Conservation (phyloP, 2,113 vertebrate genomes). For the Arvicanthis niloticus region DNA sequence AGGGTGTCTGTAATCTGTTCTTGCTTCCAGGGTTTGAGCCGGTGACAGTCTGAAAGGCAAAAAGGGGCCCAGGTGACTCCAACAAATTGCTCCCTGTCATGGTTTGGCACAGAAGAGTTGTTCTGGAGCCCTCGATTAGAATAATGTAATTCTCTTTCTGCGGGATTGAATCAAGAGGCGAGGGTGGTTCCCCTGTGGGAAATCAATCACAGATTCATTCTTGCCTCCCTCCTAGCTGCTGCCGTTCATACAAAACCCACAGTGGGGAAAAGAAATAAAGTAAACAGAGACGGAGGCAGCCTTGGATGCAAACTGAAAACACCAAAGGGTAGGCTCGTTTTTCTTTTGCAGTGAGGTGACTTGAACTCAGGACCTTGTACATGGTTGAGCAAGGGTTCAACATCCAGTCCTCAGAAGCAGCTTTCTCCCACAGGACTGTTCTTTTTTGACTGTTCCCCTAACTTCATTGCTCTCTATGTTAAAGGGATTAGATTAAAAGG, state of each 20-base stretch:
- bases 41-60: background rate
- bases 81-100: background rate
- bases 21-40: background rate
- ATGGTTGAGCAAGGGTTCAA: too few species aligned
- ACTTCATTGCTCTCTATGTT: rapidly evolving
- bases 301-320: background rate
- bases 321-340: background rate
- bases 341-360: background rate
- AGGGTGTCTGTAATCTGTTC: background rate
- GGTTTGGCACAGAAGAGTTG: background rate
- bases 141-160: background rate
- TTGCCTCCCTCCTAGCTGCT: background rate
- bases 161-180: background rate
- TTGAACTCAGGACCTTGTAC: background rate
- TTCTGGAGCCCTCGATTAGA: background rate
- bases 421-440: background rate
- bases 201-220: background rate
- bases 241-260: background rate
- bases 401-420: background rate
- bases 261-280: background rate
- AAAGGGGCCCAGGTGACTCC: background rate
- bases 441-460: too few species aligned
- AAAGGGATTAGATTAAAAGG: background rate
- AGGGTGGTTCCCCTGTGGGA: background rate
- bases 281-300: background rate